These are phyloP conservation scores for Dasypus novemcinctus DNA, from an alignment of 2,113 vertebrate species.

Conservation along the genomic window DNA sequence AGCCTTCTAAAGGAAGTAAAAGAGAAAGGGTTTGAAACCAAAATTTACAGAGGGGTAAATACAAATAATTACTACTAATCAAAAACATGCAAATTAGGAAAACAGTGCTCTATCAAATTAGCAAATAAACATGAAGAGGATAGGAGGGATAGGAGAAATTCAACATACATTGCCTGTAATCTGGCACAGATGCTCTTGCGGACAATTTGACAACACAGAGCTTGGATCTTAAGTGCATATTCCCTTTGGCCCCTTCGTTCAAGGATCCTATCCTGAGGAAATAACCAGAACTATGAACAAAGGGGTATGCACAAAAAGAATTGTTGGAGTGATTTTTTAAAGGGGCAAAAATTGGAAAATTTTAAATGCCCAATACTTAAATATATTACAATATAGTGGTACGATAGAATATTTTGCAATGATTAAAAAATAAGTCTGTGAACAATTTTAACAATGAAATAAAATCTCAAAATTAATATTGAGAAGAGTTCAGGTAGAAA, in stretches of 20 bases:
- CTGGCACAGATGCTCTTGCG: neutral
- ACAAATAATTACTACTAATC: conserved; percentile 1
- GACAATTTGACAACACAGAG: neutral
- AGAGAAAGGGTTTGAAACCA: neutral
- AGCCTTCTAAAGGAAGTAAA: neutral
- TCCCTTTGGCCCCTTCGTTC: neutral
- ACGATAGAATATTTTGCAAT: conserved; percentile 14
- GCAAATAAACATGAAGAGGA: neutral
- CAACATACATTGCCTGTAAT: neutral
- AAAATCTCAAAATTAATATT: neutral
- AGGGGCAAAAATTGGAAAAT: conserved; percentile 2
- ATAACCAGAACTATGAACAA: conserved; percentile 18
- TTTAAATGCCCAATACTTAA: neutral
- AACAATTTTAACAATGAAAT: neutral
- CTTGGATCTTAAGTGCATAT: neutral
- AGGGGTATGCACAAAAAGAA: neutral
- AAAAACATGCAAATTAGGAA: neutral
- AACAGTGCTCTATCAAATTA: neutral
- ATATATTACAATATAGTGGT: neutral
- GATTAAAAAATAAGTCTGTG: neutral
- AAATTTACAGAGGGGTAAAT: neutral
- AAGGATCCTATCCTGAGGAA: neutral
- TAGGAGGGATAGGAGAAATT: neutral
- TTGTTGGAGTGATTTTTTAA: neutral
- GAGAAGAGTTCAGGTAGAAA: neutral